Conservation (phyloP, 2,797 vertebrate species). For the Neosalanx taihuensis region DNA sequence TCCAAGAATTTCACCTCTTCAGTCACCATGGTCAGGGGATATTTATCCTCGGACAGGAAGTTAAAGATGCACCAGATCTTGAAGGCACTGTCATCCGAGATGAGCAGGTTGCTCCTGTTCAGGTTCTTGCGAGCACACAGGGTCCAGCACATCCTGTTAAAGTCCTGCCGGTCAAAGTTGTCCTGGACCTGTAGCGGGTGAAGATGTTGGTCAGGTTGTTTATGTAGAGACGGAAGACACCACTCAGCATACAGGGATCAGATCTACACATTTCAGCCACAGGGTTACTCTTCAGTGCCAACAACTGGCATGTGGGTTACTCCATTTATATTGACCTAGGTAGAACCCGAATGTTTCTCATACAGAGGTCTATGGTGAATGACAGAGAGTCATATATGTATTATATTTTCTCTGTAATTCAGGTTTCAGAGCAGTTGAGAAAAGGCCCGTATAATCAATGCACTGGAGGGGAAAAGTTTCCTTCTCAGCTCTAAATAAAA, state of each 20-base stretch:
- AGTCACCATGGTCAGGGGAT: constrained; percentile 88
- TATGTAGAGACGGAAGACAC: not conserved
- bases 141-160: constrained; percentile 97
- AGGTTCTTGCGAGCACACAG: constrained; percentile 92
- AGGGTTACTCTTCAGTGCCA: too few species aligned
- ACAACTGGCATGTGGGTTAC: not conserved
- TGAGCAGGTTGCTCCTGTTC: constrained; percentile 75
- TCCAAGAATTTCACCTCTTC: constrained; percentile 85
- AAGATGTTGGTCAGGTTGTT: not conserved
- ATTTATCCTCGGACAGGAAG: constrained; percentile 94
- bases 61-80: constrained; percentile 98
- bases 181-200: constrained; percentile 79
- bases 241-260: too few species aligned
- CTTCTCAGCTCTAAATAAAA: constrained; percentile 41
- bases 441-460: constrained; percentile 43
- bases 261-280: too few species aligned
- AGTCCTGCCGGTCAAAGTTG: constrained; percentile 90
- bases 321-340: not conserved
- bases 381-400: not conserved
- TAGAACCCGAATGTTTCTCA: not conserved
- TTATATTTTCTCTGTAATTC: constrained; percentile 12
- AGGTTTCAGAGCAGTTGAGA: constrained; percentile 30
- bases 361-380: not conserved
- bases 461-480: constrained; percentile 50
- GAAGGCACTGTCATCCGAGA: constrained; percentile 89